Evolutionary conservation across 2,888 invertebrate genomes (phyloP).

Genomic region (Eristalinus aeneus): DNA sequence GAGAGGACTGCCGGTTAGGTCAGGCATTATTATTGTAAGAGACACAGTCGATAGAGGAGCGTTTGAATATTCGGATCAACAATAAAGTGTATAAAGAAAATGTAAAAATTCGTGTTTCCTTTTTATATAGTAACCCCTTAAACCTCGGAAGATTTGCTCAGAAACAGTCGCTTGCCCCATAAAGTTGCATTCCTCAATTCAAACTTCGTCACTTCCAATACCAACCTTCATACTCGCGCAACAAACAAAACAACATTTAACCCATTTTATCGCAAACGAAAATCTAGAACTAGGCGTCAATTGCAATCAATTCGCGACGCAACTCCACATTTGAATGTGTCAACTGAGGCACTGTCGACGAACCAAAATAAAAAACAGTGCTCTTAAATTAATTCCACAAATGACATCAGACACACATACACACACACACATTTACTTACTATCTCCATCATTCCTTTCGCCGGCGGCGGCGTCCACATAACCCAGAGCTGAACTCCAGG

Average conservation of each 20-base stretch:
- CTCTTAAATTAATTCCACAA: slow-evolving; percentile 23
- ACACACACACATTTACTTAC: slow-evolving; percentile 30
- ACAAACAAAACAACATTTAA: no score
- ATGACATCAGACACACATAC: slow-evolving; percentile 44
- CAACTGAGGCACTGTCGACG: not conserved
- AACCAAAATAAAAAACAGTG: not conserved
- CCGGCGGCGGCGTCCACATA: slow-evolving; percentile 45
- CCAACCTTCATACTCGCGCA: no score
- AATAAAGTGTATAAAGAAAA: no score
- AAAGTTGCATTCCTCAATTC: not conserved
- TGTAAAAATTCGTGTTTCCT: no score
- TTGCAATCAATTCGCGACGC: slow-evolving; percentile 37
- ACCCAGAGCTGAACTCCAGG: slow-evolving; percentile 58
- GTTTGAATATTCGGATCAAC: no score
- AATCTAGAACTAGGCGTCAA: slow-evolving; percentile 14
- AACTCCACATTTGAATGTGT: not conserved
- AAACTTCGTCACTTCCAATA: not conserved
- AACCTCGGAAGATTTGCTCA: no score
- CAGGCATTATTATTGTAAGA: no score
- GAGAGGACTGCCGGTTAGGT: no score
- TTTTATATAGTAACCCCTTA: no score
- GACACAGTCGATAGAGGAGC: no score
- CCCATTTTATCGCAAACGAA: slow-evolving; percentile 1
- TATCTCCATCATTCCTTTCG: slow-evolving; percentile 43
- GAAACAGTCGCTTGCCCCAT: not conserved